Base-by-base conservation (phyloP, 2,113 vertebrate genomes). In the Cervus canadensis region DNA sequence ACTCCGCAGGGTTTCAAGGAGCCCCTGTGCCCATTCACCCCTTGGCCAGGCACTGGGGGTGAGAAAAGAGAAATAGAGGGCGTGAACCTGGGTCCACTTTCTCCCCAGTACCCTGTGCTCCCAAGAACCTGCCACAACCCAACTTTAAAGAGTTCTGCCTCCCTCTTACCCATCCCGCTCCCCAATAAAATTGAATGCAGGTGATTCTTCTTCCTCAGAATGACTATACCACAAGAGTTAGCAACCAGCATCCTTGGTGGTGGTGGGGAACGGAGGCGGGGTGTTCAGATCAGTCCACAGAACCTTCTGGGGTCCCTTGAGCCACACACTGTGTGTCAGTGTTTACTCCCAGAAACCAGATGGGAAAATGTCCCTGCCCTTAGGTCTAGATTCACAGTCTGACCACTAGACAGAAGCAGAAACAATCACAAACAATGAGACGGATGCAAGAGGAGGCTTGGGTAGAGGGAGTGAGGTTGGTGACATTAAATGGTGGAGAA, bases 11-110 rank as follows among this genome's bases (percentile, higher is more conserved):
- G 64, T 43, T 79, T 91, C 50, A 1, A 36, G 87, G 82, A 52
- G 50, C 12, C 30, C 4, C 36, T 33, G n/a, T 48, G 19, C 0
- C 17, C 9, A 0, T 50, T 57, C 5, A 8, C 40, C 33, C 48
- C 45, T 2, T 1, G 86, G 78, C 76, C 83, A 94, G 26, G 26
- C 62, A 6, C 48, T 28, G 14, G 48, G 30, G 23, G 40, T 45
- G 26, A 64, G 21, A 48, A 14, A 50, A 82, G 40, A 56, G 62
- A 88, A 74, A 54, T 12, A 43, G 43, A 74, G 28, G 12, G 21
- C 19, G 2, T 13, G 57, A 59, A 26, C 16, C 43, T 36, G 23
- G 14, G 6, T 16, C 50, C 50, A 10, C 21, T 59, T 59, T 26
- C 7, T 40, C 74, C n/a, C 45, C 43, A 36, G 26, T 23, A 21